Conservation (phyloP, 2,113 vertebrate genomes). For the Melanerpes formicivorus region DNA sequence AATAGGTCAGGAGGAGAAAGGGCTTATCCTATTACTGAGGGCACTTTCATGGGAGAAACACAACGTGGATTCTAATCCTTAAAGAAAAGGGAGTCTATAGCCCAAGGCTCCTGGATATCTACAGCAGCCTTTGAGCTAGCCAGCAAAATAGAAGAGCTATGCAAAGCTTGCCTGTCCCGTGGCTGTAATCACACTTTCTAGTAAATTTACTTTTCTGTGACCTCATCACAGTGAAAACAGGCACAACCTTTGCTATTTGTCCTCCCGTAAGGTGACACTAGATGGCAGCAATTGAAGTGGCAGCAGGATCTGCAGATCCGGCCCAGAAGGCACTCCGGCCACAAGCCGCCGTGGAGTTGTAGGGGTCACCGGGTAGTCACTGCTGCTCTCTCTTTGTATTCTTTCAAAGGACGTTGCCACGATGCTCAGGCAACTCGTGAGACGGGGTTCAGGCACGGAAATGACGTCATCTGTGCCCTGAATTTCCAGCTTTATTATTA, state of each 20-base stretch:
- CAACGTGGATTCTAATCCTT: rapidly evolving
- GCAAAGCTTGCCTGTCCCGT: neutral
- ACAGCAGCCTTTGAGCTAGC: neutral
- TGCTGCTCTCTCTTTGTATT: neutral
- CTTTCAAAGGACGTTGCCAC: rapidly evolving
- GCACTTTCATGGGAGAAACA: neutral
- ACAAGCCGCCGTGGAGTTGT: rapidly evolving
- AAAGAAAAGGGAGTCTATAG: neutral
- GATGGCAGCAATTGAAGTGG: conserved; percentile 56
- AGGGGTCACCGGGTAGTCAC: rapidly evolving
- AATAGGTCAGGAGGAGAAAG: neutral
- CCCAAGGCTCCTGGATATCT: neutral
- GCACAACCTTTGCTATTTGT: neutral
- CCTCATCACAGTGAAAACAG: rapidly evolving
- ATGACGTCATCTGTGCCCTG: neutral
- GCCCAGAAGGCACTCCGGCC: neutral
- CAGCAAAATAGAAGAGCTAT: neutral
- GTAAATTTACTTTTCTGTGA: neutral
- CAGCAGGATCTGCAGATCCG: neutral
- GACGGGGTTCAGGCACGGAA: neutral
- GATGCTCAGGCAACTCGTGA: neutral
- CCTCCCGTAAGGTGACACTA: conserved; percentile 54
- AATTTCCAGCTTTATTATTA: neutral
- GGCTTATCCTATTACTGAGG: neutral
- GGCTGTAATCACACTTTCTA: neutral